phyloP scores from a whole-genome alignment of 2,113 vertebrate genomes.

The Dendropsophus ebraccatus region DNA sequence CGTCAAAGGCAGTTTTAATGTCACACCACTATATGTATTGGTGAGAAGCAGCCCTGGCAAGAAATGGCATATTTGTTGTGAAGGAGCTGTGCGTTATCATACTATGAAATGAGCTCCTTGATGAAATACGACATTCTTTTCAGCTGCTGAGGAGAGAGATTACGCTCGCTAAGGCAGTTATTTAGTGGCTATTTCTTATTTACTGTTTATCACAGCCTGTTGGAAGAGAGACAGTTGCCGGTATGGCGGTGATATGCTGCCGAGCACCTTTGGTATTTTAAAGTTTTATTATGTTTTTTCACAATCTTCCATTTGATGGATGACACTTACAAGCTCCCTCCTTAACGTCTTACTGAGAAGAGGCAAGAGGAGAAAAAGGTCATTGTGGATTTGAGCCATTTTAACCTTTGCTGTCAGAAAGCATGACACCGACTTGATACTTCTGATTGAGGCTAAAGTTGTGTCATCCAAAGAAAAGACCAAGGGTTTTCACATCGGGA shows the following conservation, averaged over 20 bases:
- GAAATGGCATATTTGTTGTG: background rate
- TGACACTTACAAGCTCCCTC: constrained; percentile 46
- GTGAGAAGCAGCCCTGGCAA: constrained; percentile 8
- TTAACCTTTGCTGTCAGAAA: constrained; percentile 55
- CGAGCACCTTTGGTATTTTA: constrained; percentile 50
- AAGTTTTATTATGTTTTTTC: constrained; percentile 54
- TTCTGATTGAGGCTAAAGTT: constrained; percentile 25
- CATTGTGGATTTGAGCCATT: constrained; percentile 48
- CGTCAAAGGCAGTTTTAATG: constrained; percentile 39
- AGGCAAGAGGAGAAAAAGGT: constrained; percentile 49
- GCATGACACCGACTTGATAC: constrained; percentile 25
- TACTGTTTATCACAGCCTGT: constrained; percentile 9
- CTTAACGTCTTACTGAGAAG: constrained; percentile 47
- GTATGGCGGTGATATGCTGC: constrained; percentile 36
- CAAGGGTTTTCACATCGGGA: background rate
- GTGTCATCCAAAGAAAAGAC: background rate
- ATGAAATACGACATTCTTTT: constrained; percentile 61
- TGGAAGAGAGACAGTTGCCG: constrained; percentile 52
- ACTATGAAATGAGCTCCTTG: constrained; percentile 56
- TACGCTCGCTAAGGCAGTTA: constrained; percentile 52
- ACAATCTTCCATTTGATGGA: constrained; percentile 53
- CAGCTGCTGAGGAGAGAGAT: constrained; percentile 54
- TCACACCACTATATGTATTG: constrained; percentile 20
- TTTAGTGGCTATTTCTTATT: constrained; percentile 50
- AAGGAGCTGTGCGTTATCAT: constrained; percentile 30